Evolutionary conservation across 2,113 vertebrate genomes (phyloP), one percentile per base, ranked within the genome.

Genomic region (Colaptes auratus): DNA sequence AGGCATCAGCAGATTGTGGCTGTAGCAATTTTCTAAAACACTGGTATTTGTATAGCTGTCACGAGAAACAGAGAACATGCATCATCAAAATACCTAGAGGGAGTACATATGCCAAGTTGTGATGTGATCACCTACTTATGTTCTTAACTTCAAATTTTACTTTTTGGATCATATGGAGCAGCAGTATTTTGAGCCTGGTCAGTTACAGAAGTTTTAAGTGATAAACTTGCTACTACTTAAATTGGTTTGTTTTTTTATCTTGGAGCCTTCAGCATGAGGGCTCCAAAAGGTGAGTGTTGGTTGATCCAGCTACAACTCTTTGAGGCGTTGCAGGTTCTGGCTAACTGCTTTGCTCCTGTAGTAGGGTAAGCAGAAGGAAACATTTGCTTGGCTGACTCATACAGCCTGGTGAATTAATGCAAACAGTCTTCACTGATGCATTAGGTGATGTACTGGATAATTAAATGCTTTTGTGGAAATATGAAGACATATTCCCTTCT

Each of bases 231-330:
- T 48, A n/a, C 69, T 86, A n/a, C 86, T 59, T 95, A 66, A 91
- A 65, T 92, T 90, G 13, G 92, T 95, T 85, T 87, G 70, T 4
- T 90, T 95, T 84, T 87, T 90, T 66, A 50, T 91, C 81, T 89
- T 89, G 81, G 44, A 79, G 90, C 70, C 71, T 36, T 95, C 89
- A 60, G 16, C 84, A 61, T 95, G 66, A 94, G 52, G 92, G 95
- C 56, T 95, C 56, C 73, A 60, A 88, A 90, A 95, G 94, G 90
- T 96, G 92, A 94, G 82, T 94, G 88, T 94, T 85, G 53, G 15
- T 82, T 93, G 66, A 79, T 91, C 58, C 75, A 79, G 59, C 36
- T 83, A 31, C 63, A 65, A 60, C 84, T 23, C 33, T 81, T 92
- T 74, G 88, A 86, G 60, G 53, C 77, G 35, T 71, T 58, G 14